These are phyloP conservation scores for Apamea anceps DNA, from an alignment of 2,888 invertebrate species.

Conservation along the genomic window DNA sequence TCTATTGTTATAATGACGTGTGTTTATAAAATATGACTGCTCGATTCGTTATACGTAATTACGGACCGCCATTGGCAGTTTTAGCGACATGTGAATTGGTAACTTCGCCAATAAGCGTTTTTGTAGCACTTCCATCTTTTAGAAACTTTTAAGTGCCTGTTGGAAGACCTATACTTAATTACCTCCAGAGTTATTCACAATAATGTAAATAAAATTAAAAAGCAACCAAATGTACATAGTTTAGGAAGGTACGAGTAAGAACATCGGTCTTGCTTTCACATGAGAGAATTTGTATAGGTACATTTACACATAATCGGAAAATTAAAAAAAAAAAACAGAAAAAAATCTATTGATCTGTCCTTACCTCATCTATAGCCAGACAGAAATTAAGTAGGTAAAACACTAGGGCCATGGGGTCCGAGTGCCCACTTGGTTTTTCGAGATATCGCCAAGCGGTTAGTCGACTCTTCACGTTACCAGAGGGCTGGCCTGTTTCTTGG, in stretches of 20 bases:
- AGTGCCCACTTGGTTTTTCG: too few species aligned
- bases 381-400: not conserved
- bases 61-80: not conserved
- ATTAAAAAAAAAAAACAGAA: not conserved
- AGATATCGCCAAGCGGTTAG: too few species aligned
- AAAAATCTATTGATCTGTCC: not conserved
- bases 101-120: not conserved
- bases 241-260: not conserved
- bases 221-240: not conserved
- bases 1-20: constrained; percentile 45
- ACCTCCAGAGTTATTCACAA: not conserved
- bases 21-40: constrained; percentile 36
- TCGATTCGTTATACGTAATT: constrained; percentile 1
- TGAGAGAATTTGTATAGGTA: not conserved
- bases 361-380: not conserved
- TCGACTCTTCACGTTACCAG: too few species aligned
- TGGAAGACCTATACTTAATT: not conserved
- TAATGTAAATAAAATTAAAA: not conserved
- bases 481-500: too few species aligned
- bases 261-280: not conserved
- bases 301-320: not conserved
- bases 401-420: too few species aligned
- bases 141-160: not conserved
- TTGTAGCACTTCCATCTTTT: not conserved
- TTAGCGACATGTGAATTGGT: not conserved